Evolutionary conservation across 2,888 invertebrate genomes (phyloP).

Genomic region (Micropterix aruncella): DNA sequence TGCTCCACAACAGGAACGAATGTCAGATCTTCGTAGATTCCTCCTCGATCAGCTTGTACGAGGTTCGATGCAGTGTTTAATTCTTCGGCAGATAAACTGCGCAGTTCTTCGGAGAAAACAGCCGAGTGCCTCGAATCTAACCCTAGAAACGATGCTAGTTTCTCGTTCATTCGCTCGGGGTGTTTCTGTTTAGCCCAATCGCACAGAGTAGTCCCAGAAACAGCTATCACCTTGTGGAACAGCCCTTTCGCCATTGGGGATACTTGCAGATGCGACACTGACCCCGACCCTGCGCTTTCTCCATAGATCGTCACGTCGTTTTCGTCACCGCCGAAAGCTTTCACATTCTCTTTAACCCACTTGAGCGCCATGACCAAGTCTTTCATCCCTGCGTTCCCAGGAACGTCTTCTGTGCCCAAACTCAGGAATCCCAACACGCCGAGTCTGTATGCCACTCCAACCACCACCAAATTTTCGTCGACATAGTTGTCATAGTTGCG

Average conservation of each 20-base stretch:
- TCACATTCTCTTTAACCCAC: constrained; percentile 32
- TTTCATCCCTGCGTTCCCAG: constrained; percentile 35
- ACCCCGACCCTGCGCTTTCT: constrained; percentile 31
- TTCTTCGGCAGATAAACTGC: background rate
- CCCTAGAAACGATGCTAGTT: background rate
- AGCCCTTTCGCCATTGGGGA: constrained; percentile 23
- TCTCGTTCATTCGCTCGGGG: background rate
- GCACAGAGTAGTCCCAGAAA: constrained; percentile 22
- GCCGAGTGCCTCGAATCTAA: background rate
- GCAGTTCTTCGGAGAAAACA: background rate
- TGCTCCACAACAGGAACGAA: background rate
- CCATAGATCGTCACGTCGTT: constrained; percentile 32
- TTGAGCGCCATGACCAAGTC: constrained; percentile 33
- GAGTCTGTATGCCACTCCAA: constrained; percentile 34
- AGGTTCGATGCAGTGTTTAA: background rate
- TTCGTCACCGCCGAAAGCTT: constrained; percentile 28
- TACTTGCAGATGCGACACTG: constrained; percentile 19
- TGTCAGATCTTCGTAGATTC: background rate
- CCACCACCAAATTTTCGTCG: constrained; percentile 27
- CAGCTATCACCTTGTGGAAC: constrained; percentile 22
- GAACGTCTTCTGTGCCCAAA: constrained; percentile 29
- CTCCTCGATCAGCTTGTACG: background rate
- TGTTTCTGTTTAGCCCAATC: constrained; percentile 14
- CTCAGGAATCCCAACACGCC: constrained; percentile 35
- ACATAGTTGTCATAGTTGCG: constrained; percentile 35